These are phyloP conservation scores for Drosophila tanythrix DNA, from an alignment of 2,888 invertebrate genomes.

Conservation along the genomic window DNA sequence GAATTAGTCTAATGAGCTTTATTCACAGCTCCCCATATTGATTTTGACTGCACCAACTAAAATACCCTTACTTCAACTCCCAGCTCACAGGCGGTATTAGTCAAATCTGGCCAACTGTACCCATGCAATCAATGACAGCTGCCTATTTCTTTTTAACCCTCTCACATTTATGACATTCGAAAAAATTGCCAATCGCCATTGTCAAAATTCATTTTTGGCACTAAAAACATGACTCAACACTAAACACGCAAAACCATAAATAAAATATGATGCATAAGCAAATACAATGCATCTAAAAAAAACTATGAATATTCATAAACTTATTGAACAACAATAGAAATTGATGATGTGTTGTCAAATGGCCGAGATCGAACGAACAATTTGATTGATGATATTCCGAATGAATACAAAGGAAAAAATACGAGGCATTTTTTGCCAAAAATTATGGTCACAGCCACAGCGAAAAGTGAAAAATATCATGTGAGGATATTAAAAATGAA, in stretches of 20 bases:
- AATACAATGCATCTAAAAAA: conserved; percentile 68
- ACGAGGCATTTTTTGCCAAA: conserved; percentile 44
- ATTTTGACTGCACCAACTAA: background rate
- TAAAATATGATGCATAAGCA: conserved; percentile 68
- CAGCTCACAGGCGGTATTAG: background rate
- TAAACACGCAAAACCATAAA: conserved; percentile 59
- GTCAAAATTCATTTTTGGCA: conserved; percentile 48
- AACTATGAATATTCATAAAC: conserved; percentile 80
- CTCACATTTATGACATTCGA: conserved; percentile 14
- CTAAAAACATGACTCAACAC: conserved; percentile 70
- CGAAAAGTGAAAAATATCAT: conserved; percentile 54
- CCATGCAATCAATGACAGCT: conserved; percentile 15
- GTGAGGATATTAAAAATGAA: conserved; percentile 62
- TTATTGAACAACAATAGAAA: conserved; percentile 75
- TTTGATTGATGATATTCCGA: conserved; percentile 67
- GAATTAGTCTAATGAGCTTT: conserved; percentile 49
- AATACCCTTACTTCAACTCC: background rate
- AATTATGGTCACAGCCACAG: conserved; percentile 47
- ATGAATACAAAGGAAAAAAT: conserved; percentile 37
- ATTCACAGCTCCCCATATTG: conserved; percentile 5
- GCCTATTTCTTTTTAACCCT: conserved; percentile 47
- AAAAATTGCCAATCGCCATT: conserved; percentile 32
- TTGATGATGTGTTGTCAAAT: conserved; percentile 79
- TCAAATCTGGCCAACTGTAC: conserved; percentile 45
- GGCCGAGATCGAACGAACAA: conserved; percentile 39